phyloP scores from a whole-genome alignment of 2,113 vertebrate species.

The Elaphurus davidianus region DNA sequence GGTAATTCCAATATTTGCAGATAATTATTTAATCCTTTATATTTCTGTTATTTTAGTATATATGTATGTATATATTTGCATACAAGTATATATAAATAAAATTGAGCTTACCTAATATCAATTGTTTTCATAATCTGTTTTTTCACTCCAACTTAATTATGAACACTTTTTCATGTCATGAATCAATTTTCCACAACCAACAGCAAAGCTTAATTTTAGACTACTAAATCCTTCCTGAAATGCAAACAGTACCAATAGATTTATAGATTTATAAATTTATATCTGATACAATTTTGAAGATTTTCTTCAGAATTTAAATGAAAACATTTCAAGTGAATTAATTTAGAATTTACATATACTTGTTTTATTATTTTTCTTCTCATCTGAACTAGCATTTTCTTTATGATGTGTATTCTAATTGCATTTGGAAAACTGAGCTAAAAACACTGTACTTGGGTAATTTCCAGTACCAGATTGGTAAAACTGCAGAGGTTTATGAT shows the following conservation, averaged over 20 bases:
- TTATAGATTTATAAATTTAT: not conserved
- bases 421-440: slow-evolving; percentile 48
- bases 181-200: slow-evolving; percentile 23
- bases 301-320: slow-evolving; percentile 37
- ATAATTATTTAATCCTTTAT: not conserved
- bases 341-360: not conserved
- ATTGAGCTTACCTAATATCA: not conserved
- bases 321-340: not conserved
- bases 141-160: not conserved
- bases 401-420: not conserved
- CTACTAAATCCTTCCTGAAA: slow-evolving; percentile 12
- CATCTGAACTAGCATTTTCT: not conserved
- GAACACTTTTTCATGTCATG: not conserved
- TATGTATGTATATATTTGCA: not conserved
- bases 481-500: slow-evolving; percentile 61
- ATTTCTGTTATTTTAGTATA: not conserved
- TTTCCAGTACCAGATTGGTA: slow-evolving; percentile 47
- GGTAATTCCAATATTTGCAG: not conserved
- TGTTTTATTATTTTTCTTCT: slow-evolving; percentile 13
- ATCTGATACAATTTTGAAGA: not conserved
- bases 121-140: not conserved
- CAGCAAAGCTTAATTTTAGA: not conserved
- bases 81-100: not conserved
- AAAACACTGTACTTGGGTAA: slow-evolving; percentile 22
- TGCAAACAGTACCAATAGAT: not conserved